Evolutionary conservation across 2,797 vertebrate species (phyloP).

Genomic region (Caiman crocodilus): DNA sequence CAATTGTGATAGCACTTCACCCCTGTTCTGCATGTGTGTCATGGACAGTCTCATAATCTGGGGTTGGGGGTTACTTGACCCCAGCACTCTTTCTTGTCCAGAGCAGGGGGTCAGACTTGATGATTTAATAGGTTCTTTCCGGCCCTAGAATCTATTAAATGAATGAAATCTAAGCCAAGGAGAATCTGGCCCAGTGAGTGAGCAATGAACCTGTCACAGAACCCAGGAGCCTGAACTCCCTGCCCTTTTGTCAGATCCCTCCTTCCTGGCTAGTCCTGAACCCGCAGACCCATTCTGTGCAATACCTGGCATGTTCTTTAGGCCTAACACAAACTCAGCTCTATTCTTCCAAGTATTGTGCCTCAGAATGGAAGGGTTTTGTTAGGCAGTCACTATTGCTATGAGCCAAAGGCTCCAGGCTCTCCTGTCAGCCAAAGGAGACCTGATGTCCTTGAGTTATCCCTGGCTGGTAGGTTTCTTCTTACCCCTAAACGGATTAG

Average conservation of each 20-base stretch:
- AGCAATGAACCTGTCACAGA: too few relatives aligned
- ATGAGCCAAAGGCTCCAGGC: neutral
- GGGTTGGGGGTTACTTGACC: too few relatives aligned
- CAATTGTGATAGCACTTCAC: neutral
- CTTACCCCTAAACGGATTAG: neutral
- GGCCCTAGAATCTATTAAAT: too few relatives aligned
- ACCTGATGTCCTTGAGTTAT: slow-evolving; percentile 11
- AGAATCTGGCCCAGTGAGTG: neutral
- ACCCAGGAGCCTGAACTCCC: neutral
- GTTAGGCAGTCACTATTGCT: neutral
- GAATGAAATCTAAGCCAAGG: neutral
- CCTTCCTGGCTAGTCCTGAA: neutral
- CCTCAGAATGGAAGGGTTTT: neutral
- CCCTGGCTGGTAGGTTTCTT: slow-evolving; percentile 19
- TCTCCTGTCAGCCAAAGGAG: neutral
- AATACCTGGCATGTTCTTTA: neutral
- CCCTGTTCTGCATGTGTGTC: too few relatives aligned
- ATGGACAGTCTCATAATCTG: too few relatives aligned
- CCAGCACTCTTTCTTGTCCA: too few relatives aligned
- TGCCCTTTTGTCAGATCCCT: neutral
- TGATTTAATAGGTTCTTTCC: too few relatives aligned
- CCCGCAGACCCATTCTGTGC: too few relatives aligned
- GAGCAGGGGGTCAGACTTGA: too few relatives aligned
- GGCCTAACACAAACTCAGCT: neutral
- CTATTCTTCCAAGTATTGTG: neutral